These are phyloP conservation scores for Sphenodon punctatus DNA, from an alignment of 2,797 vertebrate genomes.

Conservation along the genomic window DNA sequence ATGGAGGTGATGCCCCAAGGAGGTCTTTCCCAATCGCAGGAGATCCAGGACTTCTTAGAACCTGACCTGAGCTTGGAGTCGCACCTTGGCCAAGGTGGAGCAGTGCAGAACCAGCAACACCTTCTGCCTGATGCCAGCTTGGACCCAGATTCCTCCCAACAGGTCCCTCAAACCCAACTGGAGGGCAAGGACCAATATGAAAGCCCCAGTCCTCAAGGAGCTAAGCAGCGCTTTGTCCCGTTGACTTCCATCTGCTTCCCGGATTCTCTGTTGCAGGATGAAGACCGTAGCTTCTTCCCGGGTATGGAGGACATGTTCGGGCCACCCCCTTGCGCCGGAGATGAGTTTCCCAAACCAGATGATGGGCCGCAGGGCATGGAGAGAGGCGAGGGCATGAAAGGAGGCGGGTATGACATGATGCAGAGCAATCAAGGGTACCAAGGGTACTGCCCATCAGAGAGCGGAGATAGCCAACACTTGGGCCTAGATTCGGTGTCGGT, in stretches of 20 bases:
- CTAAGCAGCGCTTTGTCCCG: conserved; percentile 87
- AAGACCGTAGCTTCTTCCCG: conserved; percentile 93
- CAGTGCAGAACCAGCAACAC: conserved; percentile 30
- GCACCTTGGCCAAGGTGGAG: conserved; percentile 19
- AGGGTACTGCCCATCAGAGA: conserved; percentile 35
- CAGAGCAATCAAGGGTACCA: conserved; percentile 53
- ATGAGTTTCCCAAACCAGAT: conserved; percentile 86
- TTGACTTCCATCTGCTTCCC: conserved; percentile 96
- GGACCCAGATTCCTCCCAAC: conserved; percentile 57
- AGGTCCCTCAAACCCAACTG: conserved; percentile 77
- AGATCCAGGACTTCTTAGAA: conserved; percentile 76
- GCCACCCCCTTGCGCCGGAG: conserved; percentile 65
- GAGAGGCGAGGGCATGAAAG: conserved; percentile 77
- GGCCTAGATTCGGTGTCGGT: conserved; percentile 86
- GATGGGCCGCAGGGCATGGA: conserved; percentile 79
- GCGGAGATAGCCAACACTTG: conserved; percentile 64
- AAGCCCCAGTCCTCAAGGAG: conserved; percentile 83
- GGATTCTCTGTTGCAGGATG: conserved; percentile 91
- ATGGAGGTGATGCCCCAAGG: conserved; percentile 60
- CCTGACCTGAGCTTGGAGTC: conserved; percentile 63
- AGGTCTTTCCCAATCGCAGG: conserved; percentile 62
- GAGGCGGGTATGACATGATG: conserved; percentile 81
- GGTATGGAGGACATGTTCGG: conserved; percentile 98
- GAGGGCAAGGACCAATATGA: conserved; percentile 89
- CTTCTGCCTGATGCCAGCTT: conserved; percentile 26